Base-by-base conservation (phyloP, 2,113 vertebrate species). In the Campylomormyrus tamandua region DNA sequence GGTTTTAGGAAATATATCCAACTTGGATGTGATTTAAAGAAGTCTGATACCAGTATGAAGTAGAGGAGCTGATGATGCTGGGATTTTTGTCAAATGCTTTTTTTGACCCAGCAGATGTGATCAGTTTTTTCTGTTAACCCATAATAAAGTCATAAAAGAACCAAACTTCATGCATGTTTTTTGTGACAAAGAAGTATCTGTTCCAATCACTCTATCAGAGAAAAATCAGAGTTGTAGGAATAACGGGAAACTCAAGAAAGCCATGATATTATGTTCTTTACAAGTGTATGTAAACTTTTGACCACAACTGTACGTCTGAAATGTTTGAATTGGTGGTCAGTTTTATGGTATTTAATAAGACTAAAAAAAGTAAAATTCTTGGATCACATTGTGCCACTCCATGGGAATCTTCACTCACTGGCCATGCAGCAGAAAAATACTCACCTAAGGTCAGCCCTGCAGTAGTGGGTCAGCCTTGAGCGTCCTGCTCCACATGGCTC, bases 391-490 rank as follows among this genome's bases (percentile, higher is more conserved):
- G 35, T 42, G 74, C 74, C 19, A 84, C 39, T 21, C 7, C 3
- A 19, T 46, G 19, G 39, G 42, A 46, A 46, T 17, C 52, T 48
- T 27, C 27, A 13, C 45, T 27, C 46, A 3, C 0, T 45, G 88
- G 10, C 21, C 8, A 10, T 45, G 17, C 19, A 77, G 24, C 2
- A 4, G 3, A 27, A 3, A 35, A 19, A 11, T 21, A 27, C 52
- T 90, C 93, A 97, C 97, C 97, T 95, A 91, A 97, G 95, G 92
- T 98, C 97, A 1, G 96, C 95, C 9, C 96, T 94, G 95, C 97
- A 97, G 95, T 97, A 94, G 91, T 98, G 96, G 0, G 96, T 97
- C 46, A 97, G 94, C 1, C 92, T 93, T 50, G 97, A 97, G 89
- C 94, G 95, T 3, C 96, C 97, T 91, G 93, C 90, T 90, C 96